Conservation (phyloP, 2,888 invertebrate genomes). For the Noctua fimbriata region DNA sequence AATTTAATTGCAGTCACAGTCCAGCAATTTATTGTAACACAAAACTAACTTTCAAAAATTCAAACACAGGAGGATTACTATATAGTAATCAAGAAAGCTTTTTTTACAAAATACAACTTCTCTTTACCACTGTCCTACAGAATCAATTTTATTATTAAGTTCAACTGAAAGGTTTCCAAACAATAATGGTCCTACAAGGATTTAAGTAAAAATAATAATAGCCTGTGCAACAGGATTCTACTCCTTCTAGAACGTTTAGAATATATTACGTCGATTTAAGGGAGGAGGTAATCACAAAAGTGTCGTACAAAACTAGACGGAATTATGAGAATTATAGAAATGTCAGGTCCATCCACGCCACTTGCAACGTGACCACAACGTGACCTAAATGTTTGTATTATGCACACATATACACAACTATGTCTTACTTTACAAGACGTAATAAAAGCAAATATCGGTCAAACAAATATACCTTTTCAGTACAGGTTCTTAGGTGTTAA, state of each 20-base stretch:
- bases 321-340: slow-evolving; percentile 65
- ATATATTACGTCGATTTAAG: slow-evolving; percentile 50
- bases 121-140: slow-evolving; percentile 21
- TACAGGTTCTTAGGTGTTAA: rapidly evolving
- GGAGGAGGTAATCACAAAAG: slow-evolving; percentile 56
- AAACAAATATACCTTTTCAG: not conserved
- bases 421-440: slow-evolving; percentile 18
- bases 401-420: slow-evolving; percentile 21
- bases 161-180: slow-evolving; percentile 29
- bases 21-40: slow-evolving; percentile 25
- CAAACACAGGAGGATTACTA: slow-evolving; percentile 2
- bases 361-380: slow-evolving; percentile 90
- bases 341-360: slow-evolving; percentile 87
- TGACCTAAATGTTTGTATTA: slow-evolving; percentile 66
- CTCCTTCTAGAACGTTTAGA: slow-evolving; percentile 63
- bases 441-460: not conserved
- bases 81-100: slow-evolving; percentile 13
- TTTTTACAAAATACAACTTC: slow-evolving; percentile 25
- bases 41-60: slow-evolving; percentile 31
- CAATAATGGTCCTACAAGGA: not conserved
- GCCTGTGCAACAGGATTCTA: slow-evolving; percentile 27
- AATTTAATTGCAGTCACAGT: slow-evolving; percentile 22
- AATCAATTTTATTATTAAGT: slow-evolving; percentile 18
- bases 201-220: not conserved
- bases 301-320: slow-evolving; percentile 53